A percentile compares a stretch with the other conserved stretches of the same genome.
Evolutionary conservation across 2,797 vertebrate genomes (phyloP).

Genomic region (Spea hammondii): DNA sequence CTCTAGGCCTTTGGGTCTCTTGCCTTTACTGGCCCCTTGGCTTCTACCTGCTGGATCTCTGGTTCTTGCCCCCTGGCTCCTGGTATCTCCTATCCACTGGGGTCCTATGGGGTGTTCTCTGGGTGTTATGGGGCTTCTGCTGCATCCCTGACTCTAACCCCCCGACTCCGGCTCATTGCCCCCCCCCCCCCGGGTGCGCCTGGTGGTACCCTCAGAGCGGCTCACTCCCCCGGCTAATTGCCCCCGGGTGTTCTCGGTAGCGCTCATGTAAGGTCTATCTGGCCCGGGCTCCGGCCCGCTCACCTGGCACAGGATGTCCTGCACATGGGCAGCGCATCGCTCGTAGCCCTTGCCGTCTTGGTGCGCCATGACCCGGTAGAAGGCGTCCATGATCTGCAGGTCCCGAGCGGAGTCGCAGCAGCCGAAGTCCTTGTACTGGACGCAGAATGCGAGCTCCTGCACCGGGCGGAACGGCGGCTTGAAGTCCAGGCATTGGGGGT

Average conservation of each 20-base stretch:
- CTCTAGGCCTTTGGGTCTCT: too few relatives aligned
- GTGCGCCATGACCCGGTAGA: slow-evolving; percentile 72
- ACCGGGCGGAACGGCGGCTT: slow-evolving; percentile 87
- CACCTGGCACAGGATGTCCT: slow-evolving; percentile 92
- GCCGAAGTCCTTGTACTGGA: slow-evolving; percentile 83
- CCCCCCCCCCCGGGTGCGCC: neutral
- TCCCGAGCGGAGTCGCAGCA: slow-evolving; percentile 83
- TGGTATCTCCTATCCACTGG: neutral
- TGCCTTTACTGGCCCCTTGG: neutral
- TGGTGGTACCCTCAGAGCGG: neutral
- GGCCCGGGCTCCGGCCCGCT: slow-evolving; percentile 20
- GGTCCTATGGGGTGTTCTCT: too few relatives aligned
- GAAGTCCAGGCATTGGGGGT: slow-evolving; percentile 94
- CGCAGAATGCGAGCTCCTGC: slow-evolving; percentile 78
- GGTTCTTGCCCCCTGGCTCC: neutral
- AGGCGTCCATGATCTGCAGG: slow-evolving; percentile 74
- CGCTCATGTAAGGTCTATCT: neutral
- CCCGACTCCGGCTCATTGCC: neutral
- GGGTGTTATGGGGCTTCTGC: too few relatives aligned
- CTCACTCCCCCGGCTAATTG: neutral
- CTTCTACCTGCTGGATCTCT: too few relatives aligned
- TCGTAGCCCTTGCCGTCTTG: slow-evolving; percentile 70
- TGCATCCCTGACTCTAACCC: too few relatives aligned
- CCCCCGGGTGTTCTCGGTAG: neutral
- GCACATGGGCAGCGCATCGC: slow-evolving; percentile 78